Evolutionary conservation across 2,113 vertebrate genomes (phyloP).

Genomic region (Dipodomys stephensi): DNA sequence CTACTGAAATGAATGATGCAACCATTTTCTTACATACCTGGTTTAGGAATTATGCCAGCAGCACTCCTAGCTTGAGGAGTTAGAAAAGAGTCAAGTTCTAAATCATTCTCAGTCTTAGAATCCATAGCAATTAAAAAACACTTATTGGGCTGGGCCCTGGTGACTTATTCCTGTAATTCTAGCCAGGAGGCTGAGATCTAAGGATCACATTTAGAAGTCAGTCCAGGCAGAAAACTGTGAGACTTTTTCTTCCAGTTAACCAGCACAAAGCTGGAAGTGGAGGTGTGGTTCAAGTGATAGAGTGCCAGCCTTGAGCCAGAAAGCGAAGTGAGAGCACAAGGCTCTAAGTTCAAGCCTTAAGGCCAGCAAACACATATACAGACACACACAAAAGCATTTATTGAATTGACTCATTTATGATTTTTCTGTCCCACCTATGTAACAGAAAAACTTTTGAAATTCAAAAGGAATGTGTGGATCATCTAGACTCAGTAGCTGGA

Average conservation of each 20-base stretch:
- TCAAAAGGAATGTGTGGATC: not conserved
- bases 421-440: not conserved
- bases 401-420: constrained; percentile 12
- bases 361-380: too few relatives aligned
- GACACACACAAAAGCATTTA: not conserved
- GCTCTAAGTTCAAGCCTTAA: too few relatives aligned
- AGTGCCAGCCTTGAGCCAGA: too few relatives aligned
- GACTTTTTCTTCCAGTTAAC: too few relatives aligned
- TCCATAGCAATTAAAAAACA: not conserved
- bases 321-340: too few relatives aligned
- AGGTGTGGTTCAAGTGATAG: too few relatives aligned
- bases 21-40: constrained; percentile 19
- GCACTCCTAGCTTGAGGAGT: not conserved
- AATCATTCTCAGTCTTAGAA: constrained; percentile 31
- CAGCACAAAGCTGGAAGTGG: too few relatives aligned
- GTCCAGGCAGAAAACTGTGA: too few relatives aligned
- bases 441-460: not conserved
- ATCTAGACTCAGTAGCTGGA: not conserved
- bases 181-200: too few relatives aligned
- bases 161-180: too few relatives aligned
- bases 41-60: not conserved
- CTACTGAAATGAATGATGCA: constrained; percentile 27
- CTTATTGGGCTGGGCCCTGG: not conserved
- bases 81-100: constrained; percentile 29
- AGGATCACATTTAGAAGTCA: too few relatives aligned